Percentiles rank a stretch among this genome's conserved stretches.
Conservation (phyloP, 2,888 invertebrate genomes). For the Archips xylosteana region DNA sequence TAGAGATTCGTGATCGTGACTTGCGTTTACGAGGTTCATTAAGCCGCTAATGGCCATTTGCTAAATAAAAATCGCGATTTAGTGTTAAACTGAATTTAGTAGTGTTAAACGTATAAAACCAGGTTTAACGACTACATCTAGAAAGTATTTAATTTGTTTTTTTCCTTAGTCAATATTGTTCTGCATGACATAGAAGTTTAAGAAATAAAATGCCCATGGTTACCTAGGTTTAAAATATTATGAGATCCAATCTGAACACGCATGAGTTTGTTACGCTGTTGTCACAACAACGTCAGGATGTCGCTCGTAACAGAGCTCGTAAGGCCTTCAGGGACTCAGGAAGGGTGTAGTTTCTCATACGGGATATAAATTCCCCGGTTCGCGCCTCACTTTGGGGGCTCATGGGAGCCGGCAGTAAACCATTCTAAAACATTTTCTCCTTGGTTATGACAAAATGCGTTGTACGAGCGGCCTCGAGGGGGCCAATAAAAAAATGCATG, state of each 20-base stretch:
- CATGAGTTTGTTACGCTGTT: background rate
- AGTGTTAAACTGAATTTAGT: no score
- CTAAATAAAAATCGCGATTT: no score
- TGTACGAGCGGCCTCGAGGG: background rate
- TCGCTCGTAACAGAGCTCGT: background rate
- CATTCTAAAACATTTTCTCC: background rate
- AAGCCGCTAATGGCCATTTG: no score
- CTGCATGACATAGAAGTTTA: no score
- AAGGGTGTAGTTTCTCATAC: constrained; percentile 9
- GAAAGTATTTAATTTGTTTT: no score
- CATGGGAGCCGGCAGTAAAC: background rate
- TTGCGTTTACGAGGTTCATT: background rate
- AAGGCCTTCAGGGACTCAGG: background rate
- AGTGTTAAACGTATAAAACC: no score
- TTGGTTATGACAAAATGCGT: constrained; percentile 7
- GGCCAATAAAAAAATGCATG: background rate
- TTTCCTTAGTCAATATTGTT: no score
- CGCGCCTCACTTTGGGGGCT: background rate
- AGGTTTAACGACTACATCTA: no score
- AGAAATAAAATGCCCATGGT: background rate
- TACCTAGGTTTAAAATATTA: background rate
- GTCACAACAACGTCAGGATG: background rate
- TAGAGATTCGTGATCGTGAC: background rate
- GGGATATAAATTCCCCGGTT: background rate
- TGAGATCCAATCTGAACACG: background rate